Conservation (phyloP, 2,888 invertebrate species). For the Phytoseiulus persimilis region DNA sequence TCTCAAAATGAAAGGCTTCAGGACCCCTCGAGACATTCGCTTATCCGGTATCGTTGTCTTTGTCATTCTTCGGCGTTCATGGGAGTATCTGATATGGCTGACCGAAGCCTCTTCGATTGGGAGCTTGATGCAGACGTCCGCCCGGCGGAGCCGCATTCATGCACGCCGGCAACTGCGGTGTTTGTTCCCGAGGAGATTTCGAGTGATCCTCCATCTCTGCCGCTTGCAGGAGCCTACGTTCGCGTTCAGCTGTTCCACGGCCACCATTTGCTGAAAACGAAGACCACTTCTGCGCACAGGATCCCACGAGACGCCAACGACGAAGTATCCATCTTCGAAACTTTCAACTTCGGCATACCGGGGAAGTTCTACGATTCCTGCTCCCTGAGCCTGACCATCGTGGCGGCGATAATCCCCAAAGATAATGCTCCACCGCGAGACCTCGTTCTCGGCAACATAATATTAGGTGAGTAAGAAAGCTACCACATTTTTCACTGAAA, state of each 20-base stretch:
- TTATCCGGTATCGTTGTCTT: not conserved
- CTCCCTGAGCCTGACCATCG: slow-evolving; percentile 47
- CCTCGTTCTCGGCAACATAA: slow-evolving; percentile 44
- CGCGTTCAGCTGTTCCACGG: slow-evolving; percentile 48
- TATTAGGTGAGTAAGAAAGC: not conserved
- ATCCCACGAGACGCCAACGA: slow-evolving; percentile 44
- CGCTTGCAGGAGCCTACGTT: slow-evolving; percentile 47
- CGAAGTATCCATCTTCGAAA: slow-evolving; percentile 44
- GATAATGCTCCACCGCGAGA: slow-evolving; percentile 47
- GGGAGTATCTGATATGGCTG: too few relatives aligned
- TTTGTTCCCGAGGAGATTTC: too few relatives aligned
- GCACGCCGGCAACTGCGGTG: not conserved
- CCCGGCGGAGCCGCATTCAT: not conserved
- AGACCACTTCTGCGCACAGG: slow-evolving; percentile 46
- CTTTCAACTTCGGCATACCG: slow-evolving; percentile 48
- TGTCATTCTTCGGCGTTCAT: too few relatives aligned
- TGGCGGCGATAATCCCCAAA: slow-evolving; percentile 42
- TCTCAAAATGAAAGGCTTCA: slow-evolving; percentile 20
- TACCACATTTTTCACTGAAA: too few relatives aligned
- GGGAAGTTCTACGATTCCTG: slow-evolving; percentile 48
- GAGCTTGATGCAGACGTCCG: not conserved
- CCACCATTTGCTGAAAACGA: slow-evolving; percentile 47
- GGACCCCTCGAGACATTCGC: slow-evolving; percentile 1
- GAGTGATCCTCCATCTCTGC: not conserved
- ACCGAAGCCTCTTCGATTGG: too few relatives aligned